Base-by-base conservation (phyloP, 2,888 invertebrate species). In the Eristalinus sepulchralis region DNA sequence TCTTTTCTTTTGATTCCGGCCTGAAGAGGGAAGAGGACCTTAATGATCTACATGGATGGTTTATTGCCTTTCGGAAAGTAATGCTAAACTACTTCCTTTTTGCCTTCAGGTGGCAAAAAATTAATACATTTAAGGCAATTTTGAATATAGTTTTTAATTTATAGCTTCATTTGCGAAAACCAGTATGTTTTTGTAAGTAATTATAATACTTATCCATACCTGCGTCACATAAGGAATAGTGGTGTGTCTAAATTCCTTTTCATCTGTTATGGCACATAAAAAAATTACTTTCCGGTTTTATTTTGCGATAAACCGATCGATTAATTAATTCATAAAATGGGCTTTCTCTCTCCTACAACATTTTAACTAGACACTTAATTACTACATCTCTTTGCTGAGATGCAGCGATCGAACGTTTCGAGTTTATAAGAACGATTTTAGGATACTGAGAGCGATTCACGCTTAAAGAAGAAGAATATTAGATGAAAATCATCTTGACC, bases 11-110 rank as follows among this genome's bases (percentile, higher is more conserved):
- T 88, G 9, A 1, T 66, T 75, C 5, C 66, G 31, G 11, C 90
- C 13, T 76, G 89, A 9, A 89, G 80, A 89, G 9, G 90, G 89
- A 72, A 92, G 92, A 2, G 92, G 92, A 6, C 92, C 92, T 6
- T 92, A 75, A 84, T 93, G 93, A 83, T 93, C 92, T 0, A 93
- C 73, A 73, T 93, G 92, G 17, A 93, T 24, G 0, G 70, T 80
- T 62, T 62, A 2, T n/a, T 60, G 20, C 76, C 67, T 31, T 76
- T 68, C 0, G 68, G 68, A 11, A 77, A 68, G 27, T 17, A 62
- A 17, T 67, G 68, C 36, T 68, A 22, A 13, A 68, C 10, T 0
- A 62, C 76, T n/a, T 75, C 75, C 11, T 20, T 59, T 67, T 22
- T 57, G 6, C 64, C 36, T 17, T 60, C 20, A 20, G 39, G 89